phyloP scores from a whole-genome alignment of 1,140 invertebrate species.

The Scaptomyza pallida region DNA sequence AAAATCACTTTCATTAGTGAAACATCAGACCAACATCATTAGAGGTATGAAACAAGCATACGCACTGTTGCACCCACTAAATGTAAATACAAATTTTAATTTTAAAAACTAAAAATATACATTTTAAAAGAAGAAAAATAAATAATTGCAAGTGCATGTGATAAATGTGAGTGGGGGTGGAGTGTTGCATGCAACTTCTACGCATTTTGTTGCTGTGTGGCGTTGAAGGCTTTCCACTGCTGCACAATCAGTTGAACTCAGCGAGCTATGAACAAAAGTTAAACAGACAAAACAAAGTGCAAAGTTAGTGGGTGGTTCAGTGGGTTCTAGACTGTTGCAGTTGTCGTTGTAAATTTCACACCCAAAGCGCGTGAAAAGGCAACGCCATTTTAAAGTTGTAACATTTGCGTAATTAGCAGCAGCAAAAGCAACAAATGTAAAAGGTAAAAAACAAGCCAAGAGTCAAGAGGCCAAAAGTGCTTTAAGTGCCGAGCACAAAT shows the following conservation, averaged over 20 bases:
- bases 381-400: conserved; percentile 70
- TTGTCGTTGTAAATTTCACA: conserved; percentile 67
- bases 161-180: neutral
- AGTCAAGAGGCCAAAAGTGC: conserved; percentile 25
- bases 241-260: conserved; percentile 72
- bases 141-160: conserved; percentile 50
- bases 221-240: conserved; percentile 31
- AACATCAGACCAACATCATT: conserved; percentile 21
- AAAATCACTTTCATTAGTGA: neutral
- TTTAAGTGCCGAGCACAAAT: conserved; percentile 66
- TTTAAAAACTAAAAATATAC: conserved; percentile 60
- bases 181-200: conserved; percentile 29
- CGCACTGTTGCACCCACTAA: conserved; percentile 52
- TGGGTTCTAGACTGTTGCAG: conserved; percentile 20
- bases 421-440: conserved; percentile 9
- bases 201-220: conserved; percentile 19
- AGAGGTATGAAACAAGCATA: conserved; percentile 37
- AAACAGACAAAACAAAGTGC: conserved; percentile 78
- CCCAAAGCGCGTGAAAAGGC: conserved; percentile 58
- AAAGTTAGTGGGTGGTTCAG: conserved; percentile 38
- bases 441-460: conserved; percentile 43
- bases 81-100: conserved; percentile 53
- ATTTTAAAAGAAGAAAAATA: conserved; percentile 30
- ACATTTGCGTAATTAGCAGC: conserved; percentile 77
- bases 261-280: conserved; percentile 75